Evolutionary conservation across 2,797 vertebrate species (phyloP).

Genomic region (Acestrorhynchus altus): DNA sequence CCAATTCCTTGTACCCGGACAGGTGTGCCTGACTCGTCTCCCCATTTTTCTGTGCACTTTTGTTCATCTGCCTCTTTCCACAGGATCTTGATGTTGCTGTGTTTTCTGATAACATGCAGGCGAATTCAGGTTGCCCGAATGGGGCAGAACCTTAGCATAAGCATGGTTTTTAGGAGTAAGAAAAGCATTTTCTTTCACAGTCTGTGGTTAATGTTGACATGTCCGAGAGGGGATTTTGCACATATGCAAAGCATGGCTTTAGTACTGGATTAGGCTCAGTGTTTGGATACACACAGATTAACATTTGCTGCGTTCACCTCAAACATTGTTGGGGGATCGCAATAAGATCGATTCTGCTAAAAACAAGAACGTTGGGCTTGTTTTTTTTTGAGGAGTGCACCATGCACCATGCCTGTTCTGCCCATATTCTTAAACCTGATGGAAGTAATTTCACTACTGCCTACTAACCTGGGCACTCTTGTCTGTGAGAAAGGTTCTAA

Average conservation of each 20-base stretch:
- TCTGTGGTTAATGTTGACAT: neutral
- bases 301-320: neutral
- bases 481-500: neutral
- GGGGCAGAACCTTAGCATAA: neutral
- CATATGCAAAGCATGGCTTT: neutral
- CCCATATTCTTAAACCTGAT: neutral
- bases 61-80: constrained; percentile 18
- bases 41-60: neutral
- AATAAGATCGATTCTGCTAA: neutral
- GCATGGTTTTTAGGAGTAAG: neutral
- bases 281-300: constrained; percentile 5
- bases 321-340: neutral
- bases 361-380: neutral
- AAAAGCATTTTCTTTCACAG: neutral
- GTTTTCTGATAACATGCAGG: neutral
- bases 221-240: neutral
- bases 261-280: neutral
- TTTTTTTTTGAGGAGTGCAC: neutral
- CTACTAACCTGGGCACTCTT: no score
- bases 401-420: neutral
- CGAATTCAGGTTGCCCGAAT: neutral
- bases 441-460: no score
- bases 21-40: neutral
- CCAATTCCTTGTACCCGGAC: neutral
- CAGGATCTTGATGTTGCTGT: constrained; percentile 1